Evolutionary conservation across 1,140 invertebrate genomes (phyloP).

Genomic region (Drosophila mauritiana): DNA sequence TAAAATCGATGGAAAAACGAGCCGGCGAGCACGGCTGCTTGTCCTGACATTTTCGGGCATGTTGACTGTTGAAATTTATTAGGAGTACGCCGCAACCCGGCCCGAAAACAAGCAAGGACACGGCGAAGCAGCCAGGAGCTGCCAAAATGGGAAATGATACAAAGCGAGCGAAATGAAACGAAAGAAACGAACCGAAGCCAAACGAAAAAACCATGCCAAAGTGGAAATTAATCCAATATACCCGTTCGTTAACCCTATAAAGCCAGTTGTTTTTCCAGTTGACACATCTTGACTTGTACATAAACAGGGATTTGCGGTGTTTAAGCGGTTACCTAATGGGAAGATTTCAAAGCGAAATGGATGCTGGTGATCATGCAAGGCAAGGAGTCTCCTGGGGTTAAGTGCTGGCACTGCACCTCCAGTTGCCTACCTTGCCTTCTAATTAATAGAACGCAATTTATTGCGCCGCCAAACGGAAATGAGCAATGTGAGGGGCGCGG

Average conservation of each 20-base stretch:
- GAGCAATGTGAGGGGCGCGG: constrained; percentile 7
- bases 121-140: constrained; percentile 7
- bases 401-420: constrained; percentile 14
- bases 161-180: not conserved
- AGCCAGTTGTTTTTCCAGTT: not conserved
- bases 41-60: constrained; percentile 57
- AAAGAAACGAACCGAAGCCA: constrained; percentile 1
- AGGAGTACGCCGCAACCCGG: constrained; percentile 47
- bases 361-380: not conserved
- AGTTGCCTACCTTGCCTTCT: constrained; percentile 25
- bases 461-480: constrained; percentile 57
- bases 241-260: constrained; percentile 22
- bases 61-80: constrained; percentile 67
- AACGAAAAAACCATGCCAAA: constrained; percentile 2
- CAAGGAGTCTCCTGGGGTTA: constrained; percentile 10
- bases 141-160: constrained; percentile 21
- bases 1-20: constrained; percentile 62
- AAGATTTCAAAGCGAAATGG: too few relatives aligned
- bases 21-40: constrained; percentile 3
- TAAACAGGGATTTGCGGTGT: too few relatives aligned
- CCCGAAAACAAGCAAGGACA: constrained; percentile 45
- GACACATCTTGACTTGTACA: too few relatives aligned
- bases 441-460: constrained; percentile 77
- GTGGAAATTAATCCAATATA: constrained; percentile 51
- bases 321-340: too few relatives aligned